phyloP scores from a whole-genome alignment of 2,888 invertebrate genomes.

The Apodemia zela region DNA sequence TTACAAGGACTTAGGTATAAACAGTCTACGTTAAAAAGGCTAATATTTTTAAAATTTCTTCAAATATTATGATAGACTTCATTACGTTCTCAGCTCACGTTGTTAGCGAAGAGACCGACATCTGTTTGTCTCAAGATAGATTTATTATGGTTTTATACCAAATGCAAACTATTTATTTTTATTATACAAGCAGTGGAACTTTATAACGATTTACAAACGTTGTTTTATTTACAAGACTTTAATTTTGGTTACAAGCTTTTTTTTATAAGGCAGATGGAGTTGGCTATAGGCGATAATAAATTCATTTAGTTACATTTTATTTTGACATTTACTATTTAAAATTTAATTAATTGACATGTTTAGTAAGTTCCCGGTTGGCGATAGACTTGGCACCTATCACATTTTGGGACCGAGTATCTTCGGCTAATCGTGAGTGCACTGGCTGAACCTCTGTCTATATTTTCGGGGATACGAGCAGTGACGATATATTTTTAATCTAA shows the following conservation, averaged over 20 bases:
- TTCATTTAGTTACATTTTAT: too few species aligned
- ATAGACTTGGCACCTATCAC: too few species aligned
- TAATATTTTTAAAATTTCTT: background rate
- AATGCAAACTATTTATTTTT: slow-evolving; percentile 5
- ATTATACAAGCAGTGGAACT: background rate
- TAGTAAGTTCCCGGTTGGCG: too few species aligned
- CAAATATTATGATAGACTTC: background rate
- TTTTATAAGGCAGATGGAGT: too few species aligned
- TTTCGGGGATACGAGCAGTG: too few species aligned
- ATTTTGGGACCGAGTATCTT: too few species aligned
- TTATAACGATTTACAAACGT: background rate
- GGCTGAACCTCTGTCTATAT: too few species aligned
- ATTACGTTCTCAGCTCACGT: background rate
- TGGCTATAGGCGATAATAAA: too few species aligned
- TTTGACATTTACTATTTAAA: too few species aligned
- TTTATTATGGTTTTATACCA: background rate
- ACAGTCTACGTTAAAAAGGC: background rate
- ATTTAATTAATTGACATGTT: too few species aligned
- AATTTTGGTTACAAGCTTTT: background rate
- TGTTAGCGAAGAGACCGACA: background rate
- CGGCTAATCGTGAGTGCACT: too few species aligned
- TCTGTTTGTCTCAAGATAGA: slow-evolving; percentile 2
- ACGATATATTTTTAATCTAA: too few species aligned
- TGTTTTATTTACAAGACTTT: background rate
- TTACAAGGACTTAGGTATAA: background rate